Evolutionary conservation across 2,797 vertebrate genomes (phyloP).

Genomic region (Eremophila alpestris): DNA sequence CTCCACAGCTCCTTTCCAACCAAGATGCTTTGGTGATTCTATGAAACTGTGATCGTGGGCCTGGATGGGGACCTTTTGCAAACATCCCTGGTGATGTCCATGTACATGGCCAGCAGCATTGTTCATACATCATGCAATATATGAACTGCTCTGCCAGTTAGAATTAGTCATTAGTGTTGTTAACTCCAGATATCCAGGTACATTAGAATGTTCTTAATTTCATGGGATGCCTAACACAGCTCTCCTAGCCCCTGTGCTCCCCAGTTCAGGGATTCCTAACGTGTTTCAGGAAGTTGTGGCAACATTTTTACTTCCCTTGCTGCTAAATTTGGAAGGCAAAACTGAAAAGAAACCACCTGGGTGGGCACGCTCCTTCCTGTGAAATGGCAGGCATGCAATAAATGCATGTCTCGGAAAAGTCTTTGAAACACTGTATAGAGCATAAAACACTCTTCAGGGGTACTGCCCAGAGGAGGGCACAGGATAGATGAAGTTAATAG

Average conservation of each 20-base stretch:
- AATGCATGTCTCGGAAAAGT: neutral
- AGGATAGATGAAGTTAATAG: neutral
- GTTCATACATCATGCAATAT: neutral
- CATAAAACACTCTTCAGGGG: neutral
- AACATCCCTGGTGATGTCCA: neutral
- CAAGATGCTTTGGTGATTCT: fast-evolving
- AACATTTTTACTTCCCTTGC: neutral
- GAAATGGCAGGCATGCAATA: neutral
- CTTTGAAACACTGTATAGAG: neutral
- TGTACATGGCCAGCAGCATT: neutral
- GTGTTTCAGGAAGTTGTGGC: neutral
- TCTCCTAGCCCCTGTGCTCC: fast-evolving
- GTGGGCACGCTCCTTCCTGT: neutral
- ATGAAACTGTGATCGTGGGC: neutral
- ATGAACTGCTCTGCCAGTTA: neutral
- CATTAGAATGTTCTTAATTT: neutral
- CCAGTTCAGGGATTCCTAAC: neutral
- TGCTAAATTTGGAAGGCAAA: neutral
- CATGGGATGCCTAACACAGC: neutral
- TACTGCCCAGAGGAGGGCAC: neutral
- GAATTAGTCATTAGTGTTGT: neutral
- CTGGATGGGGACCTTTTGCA: neutral
- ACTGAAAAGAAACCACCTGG: neutral
- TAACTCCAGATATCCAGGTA: neutral
- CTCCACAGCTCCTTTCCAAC: neutral